These are phyloP conservation scores for Vulpes lagopus DNA, from an alignment of 2,113 vertebrate species.

Conservation along the genomic window DNA sequence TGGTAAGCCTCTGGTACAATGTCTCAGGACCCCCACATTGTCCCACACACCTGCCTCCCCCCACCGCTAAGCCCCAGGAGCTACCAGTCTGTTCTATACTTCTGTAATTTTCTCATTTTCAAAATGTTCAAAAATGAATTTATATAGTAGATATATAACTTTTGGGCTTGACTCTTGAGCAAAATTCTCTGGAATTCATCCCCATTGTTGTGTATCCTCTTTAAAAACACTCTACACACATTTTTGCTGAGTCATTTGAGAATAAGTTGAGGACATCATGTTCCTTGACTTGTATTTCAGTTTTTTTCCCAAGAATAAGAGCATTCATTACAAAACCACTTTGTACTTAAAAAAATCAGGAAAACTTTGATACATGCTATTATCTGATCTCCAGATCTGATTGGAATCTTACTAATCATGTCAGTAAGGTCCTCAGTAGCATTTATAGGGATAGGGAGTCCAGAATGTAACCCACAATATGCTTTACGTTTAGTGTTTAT, in stretches of 20 bases:
- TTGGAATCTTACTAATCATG: background rate
- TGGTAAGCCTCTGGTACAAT: background rate
- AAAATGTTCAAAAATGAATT: background rate
- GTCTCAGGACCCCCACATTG: background rate
- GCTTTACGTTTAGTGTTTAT: conserved; percentile 24
- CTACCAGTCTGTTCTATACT: background rate
- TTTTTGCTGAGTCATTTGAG: conserved; percentile 38
- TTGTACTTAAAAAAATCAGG: background rate
- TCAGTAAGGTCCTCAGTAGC: background rate
- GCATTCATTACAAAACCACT: background rate
- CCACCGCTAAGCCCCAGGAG: background rate
- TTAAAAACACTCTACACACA: background rate
- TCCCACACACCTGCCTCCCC: background rate
- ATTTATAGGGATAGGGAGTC: background rate
- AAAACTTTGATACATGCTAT: background rate
- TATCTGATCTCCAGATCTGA: background rate
- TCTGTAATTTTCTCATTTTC: conserved; percentile 10
- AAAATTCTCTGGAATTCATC: background rate
- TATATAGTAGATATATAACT: background rate
- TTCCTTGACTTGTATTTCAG: background rate
- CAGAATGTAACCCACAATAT: background rate
- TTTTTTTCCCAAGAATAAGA: background rate
- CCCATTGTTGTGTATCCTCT: background rate
- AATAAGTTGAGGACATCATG: background rate
- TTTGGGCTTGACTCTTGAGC: background rate